These are phyloP conservation scores for Steinernema khuongi DNA, from an alignment of 1,140 invertebrate species.

Conservation along the genomic window DNA sequence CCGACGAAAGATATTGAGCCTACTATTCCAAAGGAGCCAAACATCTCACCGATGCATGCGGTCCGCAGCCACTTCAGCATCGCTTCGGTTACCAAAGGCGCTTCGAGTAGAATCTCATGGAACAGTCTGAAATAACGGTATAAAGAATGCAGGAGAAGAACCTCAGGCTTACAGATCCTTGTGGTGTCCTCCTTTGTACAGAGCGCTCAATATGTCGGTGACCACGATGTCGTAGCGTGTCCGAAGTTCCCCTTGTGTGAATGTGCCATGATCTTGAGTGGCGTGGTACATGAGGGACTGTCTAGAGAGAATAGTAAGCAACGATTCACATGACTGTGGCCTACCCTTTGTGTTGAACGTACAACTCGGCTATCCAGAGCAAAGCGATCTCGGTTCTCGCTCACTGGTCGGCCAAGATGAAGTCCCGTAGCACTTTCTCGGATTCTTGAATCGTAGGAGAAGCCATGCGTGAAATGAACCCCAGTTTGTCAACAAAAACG, in stretches of 20 bases:
- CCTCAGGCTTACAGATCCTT: conserved; percentile 66
- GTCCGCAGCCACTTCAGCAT: conserved; percentile 75
- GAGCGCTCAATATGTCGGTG: conserved; percentile 70
- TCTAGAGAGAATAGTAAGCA: background rate
- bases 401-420: conserved; percentile 53
- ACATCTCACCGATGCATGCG: conserved; percentile 66
- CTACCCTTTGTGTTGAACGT: conserved; percentile 47
- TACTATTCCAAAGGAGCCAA: conserved; percentile 65
- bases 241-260: conserved; percentile 66
- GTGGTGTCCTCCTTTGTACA: conserved; percentile 67
- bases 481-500: conserved; percentile 47
- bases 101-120: conserved; percentile 78
- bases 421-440: conserved; percentile 41
- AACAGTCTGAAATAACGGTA: conserved; percentile 63
- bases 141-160: conserved; percentile 12
- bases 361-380: conserved; percentile 53
- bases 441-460: conserved; percentile 29
- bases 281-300: background rate
- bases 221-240: conserved; percentile 77
- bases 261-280: background rate
- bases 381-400: conserved; percentile 48
- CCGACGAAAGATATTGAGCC: no score
- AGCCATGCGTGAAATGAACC: conserved; percentile 45
- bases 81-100: conserved; percentile 82
- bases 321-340: conserved; percentile 16